Conservation (phyloP, 2,888 invertebrate species). For the Acleris holmiana region DNA sequence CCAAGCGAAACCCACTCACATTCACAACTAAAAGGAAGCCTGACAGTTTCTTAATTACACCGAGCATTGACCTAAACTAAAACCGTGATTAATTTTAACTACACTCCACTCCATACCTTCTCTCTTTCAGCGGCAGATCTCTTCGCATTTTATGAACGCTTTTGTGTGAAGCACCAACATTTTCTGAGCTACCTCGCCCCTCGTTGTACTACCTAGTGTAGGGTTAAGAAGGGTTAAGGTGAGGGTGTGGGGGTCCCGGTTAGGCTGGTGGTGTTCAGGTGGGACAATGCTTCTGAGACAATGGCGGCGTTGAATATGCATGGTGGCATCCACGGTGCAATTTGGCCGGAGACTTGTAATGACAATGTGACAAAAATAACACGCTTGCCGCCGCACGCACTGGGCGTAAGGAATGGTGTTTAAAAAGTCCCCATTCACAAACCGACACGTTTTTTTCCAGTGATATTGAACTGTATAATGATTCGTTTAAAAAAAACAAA, state of each 20-base stretch:
- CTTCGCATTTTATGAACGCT: conserved; percentile 70
- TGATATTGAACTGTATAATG: neutral
- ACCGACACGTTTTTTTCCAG: neutral
- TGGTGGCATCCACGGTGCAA: conserved; percentile 74
- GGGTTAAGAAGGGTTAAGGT: conserved; percentile 3
- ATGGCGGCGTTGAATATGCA: conserved; percentile 77
- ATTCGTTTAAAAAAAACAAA: no score
- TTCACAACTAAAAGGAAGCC: neutral
- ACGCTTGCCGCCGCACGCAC: conserved; percentile 46
- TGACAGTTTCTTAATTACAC: conserved; percentile 23
- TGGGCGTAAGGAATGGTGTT: conserved; percentile 30
- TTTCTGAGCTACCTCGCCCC: conserved; percentile 44
- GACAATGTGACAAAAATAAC: conserved; percentile 81
- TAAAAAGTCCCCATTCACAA: neutral
- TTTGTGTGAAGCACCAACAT: conserved; percentile 59
- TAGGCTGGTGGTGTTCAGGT: conserved; percentile 55
- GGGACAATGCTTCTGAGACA: conserved; percentile 74
- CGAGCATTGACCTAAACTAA: conserved; percentile 33
- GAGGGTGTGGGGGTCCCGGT: conserved; percentile 45
- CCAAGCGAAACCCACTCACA: no score
- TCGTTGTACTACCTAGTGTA: neutral
- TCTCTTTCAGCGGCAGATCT: conserved; percentile 58
- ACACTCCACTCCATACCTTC: conserved; percentile 50
- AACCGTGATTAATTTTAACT: conserved; percentile 47
- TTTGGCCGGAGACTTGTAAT: conserved; percentile 77